A percentile compares a stretch with the other conserved stretches of the same genome.
These are phyloP conservation scores for Rhyacophila brunnea DNA, from an alignment of 1,140 invertebrate genomes.

Conservation along the genomic window DNA sequence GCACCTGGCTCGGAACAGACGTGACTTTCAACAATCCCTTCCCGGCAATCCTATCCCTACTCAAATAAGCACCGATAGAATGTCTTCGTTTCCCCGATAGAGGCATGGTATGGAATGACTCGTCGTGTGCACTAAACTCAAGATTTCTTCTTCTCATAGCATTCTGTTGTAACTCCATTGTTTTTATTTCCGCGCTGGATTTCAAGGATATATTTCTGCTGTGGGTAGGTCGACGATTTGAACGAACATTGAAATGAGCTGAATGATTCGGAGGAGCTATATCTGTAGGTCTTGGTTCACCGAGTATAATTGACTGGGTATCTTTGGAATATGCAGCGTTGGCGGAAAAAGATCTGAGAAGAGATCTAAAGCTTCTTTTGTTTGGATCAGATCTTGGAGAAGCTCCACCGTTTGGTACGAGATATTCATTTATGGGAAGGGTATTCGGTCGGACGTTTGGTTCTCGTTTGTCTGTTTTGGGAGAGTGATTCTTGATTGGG, in stretches of 20 bases:
- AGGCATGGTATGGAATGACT: slow-evolving; percentile 52
- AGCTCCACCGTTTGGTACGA: slow-evolving; percentile 42
- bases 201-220: slow-evolving; percentile 24
- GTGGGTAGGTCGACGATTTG: slow-evolving; percentile 18
- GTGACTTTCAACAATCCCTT: slow-evolving; percentile 47
- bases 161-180: slow-evolving; percentile 11
- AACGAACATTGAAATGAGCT: slow-evolving; percentile 16
- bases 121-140: slow-evolving; percentile 33
- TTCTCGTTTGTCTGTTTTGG: background rate
- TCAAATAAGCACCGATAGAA: slow-evolving; percentile 53
- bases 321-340: slow-evolving; percentile 47
- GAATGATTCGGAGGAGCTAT: slow-evolving; percentile 36
- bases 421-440: slow-evolving; percentile 36
- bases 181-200: slow-evolving; percentile 15
- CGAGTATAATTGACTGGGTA: slow-evolving; percentile 49
- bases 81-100: slow-evolving; percentile 48
- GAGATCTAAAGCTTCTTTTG: slow-evolving; percentile 51
- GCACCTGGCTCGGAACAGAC: slow-evolving; percentile 49
- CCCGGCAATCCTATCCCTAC: slow-evolving; percentile 38
- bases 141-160: slow-evolving; percentile 17
- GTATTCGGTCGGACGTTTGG: slow-evolving; percentile 36
- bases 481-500: slow-evolving; percentile 11
- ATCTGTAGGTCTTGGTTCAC: slow-evolving; percentile 47
- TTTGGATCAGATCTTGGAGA: slow-evolving; percentile 43
- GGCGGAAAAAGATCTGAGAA: slow-evolving; percentile 52